Evolutionary conservation across 2,888 invertebrate species (phyloP), one percentile per base, ranked within the genome.

Genomic region (Metellina segmentata): DNA sequence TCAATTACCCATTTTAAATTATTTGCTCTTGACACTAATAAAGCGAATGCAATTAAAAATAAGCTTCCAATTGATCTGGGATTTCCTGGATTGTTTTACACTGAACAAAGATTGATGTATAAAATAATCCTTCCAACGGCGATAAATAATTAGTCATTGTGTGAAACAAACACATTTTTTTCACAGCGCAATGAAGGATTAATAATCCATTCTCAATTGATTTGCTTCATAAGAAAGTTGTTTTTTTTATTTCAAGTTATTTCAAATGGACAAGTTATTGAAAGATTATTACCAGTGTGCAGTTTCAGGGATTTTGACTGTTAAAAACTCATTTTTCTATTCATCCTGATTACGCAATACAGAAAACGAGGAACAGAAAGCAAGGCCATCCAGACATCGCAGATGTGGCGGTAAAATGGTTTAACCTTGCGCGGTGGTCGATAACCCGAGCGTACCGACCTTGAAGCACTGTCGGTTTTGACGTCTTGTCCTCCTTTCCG

Each of bases 371-470:
- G 72, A 70, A 71, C 48, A 78, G 49, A 34, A 81, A 83, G 52
- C 71, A 81, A 81, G 88, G 81, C 88, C 81, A 81, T 51, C 53
- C 49, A 81, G 69, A 52, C 79, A 51, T 19, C 75, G 20, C 69
- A 34, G 53, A 78, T 70, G 71, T 85, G 89, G 89, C 78, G 78
- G 89, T 72, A 89, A 85, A 85, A 89, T 77, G 51, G 61, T 90
- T 85, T 90, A 90, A 90, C 90, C 85, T 90, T 85, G 85, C 81
- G 69, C 81, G 49, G 79, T 90, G 90, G 90, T 90, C 90, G 83
- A 85, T 90, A 79, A 90, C 90, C 90, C 90, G 90, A 85, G 79
- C 71, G 72, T 69, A 70, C 81, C 90, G 90, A 90, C 90, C 90
- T 90, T 90, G 90, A 81, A 90, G 83, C 75, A 83, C 77, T 71